phyloP scores from a whole-genome alignment of 2,797 vertebrate species.

The Oryzias dopingdopingensis region DNA sequence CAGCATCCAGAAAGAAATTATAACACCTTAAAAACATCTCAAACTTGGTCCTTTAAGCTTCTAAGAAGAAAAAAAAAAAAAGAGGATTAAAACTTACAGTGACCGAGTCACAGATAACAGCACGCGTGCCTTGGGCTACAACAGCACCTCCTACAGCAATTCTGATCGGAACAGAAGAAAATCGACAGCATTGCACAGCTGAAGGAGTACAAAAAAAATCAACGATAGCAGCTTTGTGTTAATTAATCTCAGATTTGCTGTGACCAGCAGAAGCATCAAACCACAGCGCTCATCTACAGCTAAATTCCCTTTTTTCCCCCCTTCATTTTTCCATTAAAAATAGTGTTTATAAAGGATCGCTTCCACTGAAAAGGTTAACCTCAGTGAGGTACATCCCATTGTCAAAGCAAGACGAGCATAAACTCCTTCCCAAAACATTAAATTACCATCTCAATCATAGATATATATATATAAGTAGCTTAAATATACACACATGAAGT shows the following conservation, averaged over 20 bases:
- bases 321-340: background rate
- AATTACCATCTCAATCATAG: conserved; percentile 52
- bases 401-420: conserved; percentile 49
- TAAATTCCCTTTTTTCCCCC: conserved; percentile 18
- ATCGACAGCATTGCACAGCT: conserved; percentile 12
- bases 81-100: conserved; percentile 1
- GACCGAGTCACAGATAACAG: conserved; percentile 8
- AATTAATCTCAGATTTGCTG: conserved; percentile 41
- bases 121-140: conserved; percentile 3
- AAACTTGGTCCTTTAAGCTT: conserved; percentile 53
- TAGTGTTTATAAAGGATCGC: conserved; percentile 20
- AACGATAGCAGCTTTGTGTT: conserved; percentile 40
- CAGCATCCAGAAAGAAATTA: conserved; percentile 7
- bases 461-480: conserved; percentile 36
- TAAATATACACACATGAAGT: conserved; percentile 66
- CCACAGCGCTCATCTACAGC: conserved; percentile 11
- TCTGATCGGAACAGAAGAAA: conserved; percentile 7
- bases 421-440: conserved; percentile 47
- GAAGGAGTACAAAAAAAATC: conserved; percentile 11
- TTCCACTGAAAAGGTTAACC: conserved; percentile 27
- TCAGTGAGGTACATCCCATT: conserved; percentile 44
- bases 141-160: conserved; percentile 13
- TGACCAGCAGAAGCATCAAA: conserved; percentile 13
- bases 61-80: conserved; percentile 7
- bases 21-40: background rate